Base-by-base conservation (phyloP, 2,888 invertebrate species). In the Altica lythri region DNA sequence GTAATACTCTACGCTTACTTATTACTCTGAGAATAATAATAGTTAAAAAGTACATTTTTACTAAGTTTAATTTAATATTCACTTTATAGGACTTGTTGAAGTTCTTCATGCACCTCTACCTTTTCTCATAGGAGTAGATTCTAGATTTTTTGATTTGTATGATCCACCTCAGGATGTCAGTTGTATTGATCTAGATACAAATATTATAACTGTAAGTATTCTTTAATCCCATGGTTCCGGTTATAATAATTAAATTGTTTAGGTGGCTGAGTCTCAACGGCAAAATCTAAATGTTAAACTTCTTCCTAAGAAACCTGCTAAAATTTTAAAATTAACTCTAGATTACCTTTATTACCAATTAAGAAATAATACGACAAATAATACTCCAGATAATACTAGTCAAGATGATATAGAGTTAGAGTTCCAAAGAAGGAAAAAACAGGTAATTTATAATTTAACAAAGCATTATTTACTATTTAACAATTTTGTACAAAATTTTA, bases 151-250 rank as follows among this genome's bases (percentile, higher is more conserved):
- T 75, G 98, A 99, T 77, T 79, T 97, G 25, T 96, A 94, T 73
- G 95, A 95, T 73, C 97, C 96, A 18, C 99, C 99, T 18, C 80
- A 87, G 10, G 98, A 99, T 78, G 97, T 99, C 5, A 95, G 93
- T 43, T 99, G 97, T 77, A 91, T 99, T 42, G 98, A 99, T 81
- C 82, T 99, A 71, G 99, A 99, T 73, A 99, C 99, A 0, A 95
- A 95, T 73, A 94, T 93, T 67, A 94, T 99, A 59, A 94, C 93
- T 58, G 86, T 90, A 13, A 27, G 4, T 4, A 22, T 17, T 37
- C 9, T 10, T n/a, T n/a, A n/a, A n/a, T n/a, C n/a, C n/a, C n/a
- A n/a, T n/a, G n/a, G n/a, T n/a, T n/a, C n/a, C n/a, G n/a, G n/a
- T n/a, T n/a, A n/a, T n/a, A n/a, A n/a, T n/a, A n/a, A n/a, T n/a